Evolutionary conservation across 2,113 vertebrate species (phyloP).

Genomic region (Mormoops blainvillei): DNA sequence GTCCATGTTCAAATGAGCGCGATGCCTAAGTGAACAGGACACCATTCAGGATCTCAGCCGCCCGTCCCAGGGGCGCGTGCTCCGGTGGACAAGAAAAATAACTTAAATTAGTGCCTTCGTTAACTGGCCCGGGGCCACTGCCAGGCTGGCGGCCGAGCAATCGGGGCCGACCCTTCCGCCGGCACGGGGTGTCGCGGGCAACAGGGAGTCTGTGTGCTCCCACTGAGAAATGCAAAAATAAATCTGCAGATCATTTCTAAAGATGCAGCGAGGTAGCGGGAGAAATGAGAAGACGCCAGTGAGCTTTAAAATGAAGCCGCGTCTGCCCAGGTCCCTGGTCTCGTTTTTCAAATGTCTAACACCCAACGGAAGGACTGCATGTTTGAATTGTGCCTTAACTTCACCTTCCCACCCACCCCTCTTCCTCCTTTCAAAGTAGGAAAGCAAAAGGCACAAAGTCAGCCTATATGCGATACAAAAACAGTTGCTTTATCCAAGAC

Average conservation of each 20-base stretch:
- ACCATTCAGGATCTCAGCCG: background rate
- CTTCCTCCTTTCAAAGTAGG: background rate
- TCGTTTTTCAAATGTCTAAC: background rate
- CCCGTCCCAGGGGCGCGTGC: background rate
- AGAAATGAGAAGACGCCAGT: background rate
- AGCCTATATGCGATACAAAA: background rate
- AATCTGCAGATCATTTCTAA: background rate
- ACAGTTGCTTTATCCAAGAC: background rate
- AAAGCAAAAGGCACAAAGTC: background rate
- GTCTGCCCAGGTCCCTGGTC: background rate
- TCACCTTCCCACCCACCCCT: background rate
- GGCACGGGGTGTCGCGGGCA: background rate
- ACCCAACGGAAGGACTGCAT: background rate
- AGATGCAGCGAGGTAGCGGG: background rate
- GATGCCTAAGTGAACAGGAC: background rate
- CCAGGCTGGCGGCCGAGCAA: background rate
- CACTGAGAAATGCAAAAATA: background rate
- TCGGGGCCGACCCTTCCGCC: background rate
- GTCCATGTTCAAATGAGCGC: background rate
- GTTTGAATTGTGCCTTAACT: background rate
- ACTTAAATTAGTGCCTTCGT: background rate
- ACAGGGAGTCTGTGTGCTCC: background rate
- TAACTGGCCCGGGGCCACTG: background rate
- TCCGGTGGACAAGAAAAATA: background rate
- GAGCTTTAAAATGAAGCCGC: background rate